phyloP scores from a whole-genome alignment of 2,113 vertebrate genomes.

The Psammodynastes pulverulentus region DNA sequence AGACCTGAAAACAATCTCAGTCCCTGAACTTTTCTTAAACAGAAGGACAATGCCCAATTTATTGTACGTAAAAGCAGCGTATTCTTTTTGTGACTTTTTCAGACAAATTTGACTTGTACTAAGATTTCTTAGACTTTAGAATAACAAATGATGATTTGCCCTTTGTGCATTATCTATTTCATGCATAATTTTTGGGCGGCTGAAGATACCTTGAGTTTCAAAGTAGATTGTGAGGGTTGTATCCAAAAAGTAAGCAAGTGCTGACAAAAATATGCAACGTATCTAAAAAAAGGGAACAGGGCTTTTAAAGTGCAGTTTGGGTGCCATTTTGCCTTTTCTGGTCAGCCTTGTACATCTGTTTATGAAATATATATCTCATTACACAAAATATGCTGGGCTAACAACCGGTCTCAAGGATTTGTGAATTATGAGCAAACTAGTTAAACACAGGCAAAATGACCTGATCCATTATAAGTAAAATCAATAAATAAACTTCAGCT shows the following conservation, averaged over 20 bases:
- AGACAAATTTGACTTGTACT: neutral
- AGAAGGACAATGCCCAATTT: slow-evolving; percentile 41
- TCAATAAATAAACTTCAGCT: neutral
- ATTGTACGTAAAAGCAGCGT: neutral
- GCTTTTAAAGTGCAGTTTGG: neutral
- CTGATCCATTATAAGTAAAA: slow-evolving; percentile 28
- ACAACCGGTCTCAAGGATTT: neutral
- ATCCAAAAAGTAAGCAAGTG: neutral
- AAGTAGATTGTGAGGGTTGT: neutral
- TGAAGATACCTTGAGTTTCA: neutral
- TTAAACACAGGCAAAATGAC: slow-evolving; percentile 39
- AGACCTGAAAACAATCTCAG: neutral
- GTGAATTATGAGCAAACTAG: neutral
- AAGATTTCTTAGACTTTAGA: neutral
- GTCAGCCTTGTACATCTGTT: neutral
- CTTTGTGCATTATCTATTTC: neutral
- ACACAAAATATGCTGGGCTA: neutral
- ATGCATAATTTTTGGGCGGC: neutral
- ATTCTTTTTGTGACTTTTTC: neutral
- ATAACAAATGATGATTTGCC: neutral
- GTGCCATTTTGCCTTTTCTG: neutral
- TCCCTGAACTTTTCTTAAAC: slow-evolving; percentile 9
- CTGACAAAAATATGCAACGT: neutral
- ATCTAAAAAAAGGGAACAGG: neutral
- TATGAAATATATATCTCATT: neutral